Base-by-base conservation (phyloP, 2,888 invertebrate species). In the Barypeithes pellucidus region DNA sequence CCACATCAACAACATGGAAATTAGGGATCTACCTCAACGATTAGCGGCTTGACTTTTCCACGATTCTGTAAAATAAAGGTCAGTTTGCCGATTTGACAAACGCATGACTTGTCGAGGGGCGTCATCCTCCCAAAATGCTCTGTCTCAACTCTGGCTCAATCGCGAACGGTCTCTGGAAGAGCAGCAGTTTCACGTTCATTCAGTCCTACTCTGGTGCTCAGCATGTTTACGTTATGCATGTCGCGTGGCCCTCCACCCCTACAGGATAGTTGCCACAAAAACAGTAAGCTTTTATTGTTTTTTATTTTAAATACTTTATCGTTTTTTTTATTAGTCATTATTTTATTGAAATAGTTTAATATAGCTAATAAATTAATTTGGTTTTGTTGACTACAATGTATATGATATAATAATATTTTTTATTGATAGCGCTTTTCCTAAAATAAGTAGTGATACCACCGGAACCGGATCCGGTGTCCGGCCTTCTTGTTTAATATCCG, bases 161-260 rank as follows among this genome's bases (percentile, higher is more conserved):
- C 65, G 43, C 50, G 52, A 54, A 41, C 66, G 24, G 41, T 43
- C 39, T 60, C 41, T 47, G 41, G 20, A 59, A 59, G 20, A 67
- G 52, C 47, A 18, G 52, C 20, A 16, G 50, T 62, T 63, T 68
- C 65, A 60, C 41, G 52, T 24, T 57, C 54, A 57, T 73, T 67
- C 74, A 72, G 75, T 72, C 50, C 60, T 60, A 69, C 66, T 65
- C 33, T 39, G 59, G 60, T 78, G 77, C 79, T 75, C 80, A 82
- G 77, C 79, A 84, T 83, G 84, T 84, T 83, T 77, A 83, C 83
- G 77, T 78, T 84, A 78, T 84, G 83, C 76, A 84, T 84, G 84
- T 83, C 84, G 77, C 84, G 83, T 76, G 82, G 82, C 76, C 80
- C 81, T 78, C 82, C 83, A 75, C 75, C 79, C 75, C 69, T 80